Base-by-base conservation (phyloP, 2,797 vertebrate genomes). In the Limosa lapponica region DNA sequence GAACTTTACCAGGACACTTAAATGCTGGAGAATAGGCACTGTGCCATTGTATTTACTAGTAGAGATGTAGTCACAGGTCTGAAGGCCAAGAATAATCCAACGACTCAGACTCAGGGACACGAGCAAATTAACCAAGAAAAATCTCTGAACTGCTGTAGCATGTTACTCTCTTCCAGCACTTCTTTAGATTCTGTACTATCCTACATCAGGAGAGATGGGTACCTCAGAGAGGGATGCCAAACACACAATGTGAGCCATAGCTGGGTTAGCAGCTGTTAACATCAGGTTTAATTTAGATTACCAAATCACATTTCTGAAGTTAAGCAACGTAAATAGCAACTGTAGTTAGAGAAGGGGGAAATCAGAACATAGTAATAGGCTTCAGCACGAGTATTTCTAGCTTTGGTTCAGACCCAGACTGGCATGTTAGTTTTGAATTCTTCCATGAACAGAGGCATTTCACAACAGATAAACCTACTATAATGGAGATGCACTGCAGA, bases 281-380 rank as follows among this genome's bases (percentile, higher is more conserved):
- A 89, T 89, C 61, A 87, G 20, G 58, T 95, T 95, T 89, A 80
- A 89, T 16, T 89, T 93, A 87, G 57, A 65, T 77, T 77, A 80
- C 39, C 22, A 73, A 75, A 92, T 85, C 69, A 37, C 25, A 51
- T 91, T 89, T 70, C 39, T 73, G 78, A 69, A 57, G 28, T 82
- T 58, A 72, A 73, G 13, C 24, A 77, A 67, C 25, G 16, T 24
- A 85, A 66, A 80, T 70, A 94, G 52, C 36, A 73, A 85, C 64
- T 34, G 25, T 20, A 91, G 20, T 10, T 55, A 66, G 59, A 89
- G 54, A 79, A 84, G 36, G 24, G 32, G 44, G 43, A 88, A 86
- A 91, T 41, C 51, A 84, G 82, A 72, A 32, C 48, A 52, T 20
- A 92, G 4, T 28, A 49, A 54, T 24, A 48, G 49, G 13, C 15